Conservation (phyloP, 2,888 invertebrate species). For the Pemphredon lugubris region DNA sequence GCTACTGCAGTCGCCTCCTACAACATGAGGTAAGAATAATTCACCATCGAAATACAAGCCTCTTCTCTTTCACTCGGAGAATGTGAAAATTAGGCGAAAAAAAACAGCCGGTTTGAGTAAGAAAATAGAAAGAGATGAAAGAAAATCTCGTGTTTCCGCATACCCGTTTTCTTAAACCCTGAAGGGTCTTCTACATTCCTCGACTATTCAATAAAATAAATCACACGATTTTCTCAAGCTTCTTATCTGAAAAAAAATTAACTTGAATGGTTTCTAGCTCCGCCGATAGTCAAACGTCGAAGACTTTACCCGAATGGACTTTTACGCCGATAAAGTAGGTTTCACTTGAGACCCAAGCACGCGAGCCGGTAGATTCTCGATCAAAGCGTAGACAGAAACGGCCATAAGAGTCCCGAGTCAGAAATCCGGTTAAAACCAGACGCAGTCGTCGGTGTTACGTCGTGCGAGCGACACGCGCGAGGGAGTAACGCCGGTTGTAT, state of each 20-base stretch:
- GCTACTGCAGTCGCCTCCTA: constrained; percentile 84
- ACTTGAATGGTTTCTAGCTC: not conserved
- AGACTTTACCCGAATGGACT: not conserved
- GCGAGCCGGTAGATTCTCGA: constrained; percentile 35
- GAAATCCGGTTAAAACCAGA: constrained; percentile 69
- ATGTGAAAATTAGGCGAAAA: not conserved
- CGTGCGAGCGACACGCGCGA: constrained; percentile 36
- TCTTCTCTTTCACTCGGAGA: not conserved
- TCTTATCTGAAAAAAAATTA: not conserved
- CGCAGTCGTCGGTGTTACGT: constrained; percentile 59
- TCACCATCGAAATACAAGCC: not conserved
- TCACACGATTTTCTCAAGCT: too few species aligned
- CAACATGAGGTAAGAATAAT: constrained; percentile 84
- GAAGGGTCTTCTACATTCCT: too few species aligned
- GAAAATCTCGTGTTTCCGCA: too few species aligned
- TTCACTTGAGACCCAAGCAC: not conserved
- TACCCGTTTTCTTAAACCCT: too few species aligned
- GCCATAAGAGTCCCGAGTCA: constrained; percentile 30
- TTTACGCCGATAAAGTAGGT: constrained; percentile 46
- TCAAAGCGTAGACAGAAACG: constrained; percentile 36
- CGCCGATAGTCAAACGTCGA: constrained; percentile 36
- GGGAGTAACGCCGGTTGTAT: constrained; percentile 41
- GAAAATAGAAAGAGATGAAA: too few species aligned
- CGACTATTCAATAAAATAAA: too few species aligned
- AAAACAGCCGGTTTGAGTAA: not conserved